Evolutionary conservation across 2,888 invertebrate species (phyloP), one percentile per base, ranked within the genome.

Genomic region (Harpalus rufipes): DNA sequence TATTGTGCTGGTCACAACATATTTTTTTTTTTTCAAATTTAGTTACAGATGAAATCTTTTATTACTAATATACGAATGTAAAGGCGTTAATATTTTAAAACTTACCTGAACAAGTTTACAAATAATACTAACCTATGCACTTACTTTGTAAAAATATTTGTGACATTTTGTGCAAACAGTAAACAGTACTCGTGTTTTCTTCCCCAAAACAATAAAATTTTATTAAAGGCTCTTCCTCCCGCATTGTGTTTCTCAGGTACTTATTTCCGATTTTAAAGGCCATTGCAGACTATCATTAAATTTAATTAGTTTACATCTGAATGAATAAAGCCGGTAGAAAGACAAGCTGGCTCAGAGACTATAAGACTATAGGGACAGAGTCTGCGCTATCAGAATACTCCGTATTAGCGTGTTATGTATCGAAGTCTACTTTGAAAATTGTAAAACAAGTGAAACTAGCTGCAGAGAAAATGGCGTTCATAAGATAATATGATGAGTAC

Each of bases 251-350:
- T 12, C 74, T 21, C 21, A 21, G 21, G 21, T 21, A 21, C 21
- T 21, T 21, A 3, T 21, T 21, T 21, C 21, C 1, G 41, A 74
- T 74, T 74, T 74, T 74, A 74, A 72, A 74, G 51, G 41, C 74
- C 44, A 74, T 74, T 74, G 7, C 68, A 74, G 74, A 16, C 51
- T 41, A 18, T 74, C 51, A 51, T 74, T 74, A 74, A 74, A 44
- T 74, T 74, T 74, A 74, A 74, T 74, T 74, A 74, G 51, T 51
- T 74, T 74, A 41, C 44, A 51, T 74, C 74, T 74, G 74, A 41
- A 74, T 74, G 14, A 74, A 14, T 65, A 65, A 12, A 65, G 65
- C n/a, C 32, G 65, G 65, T 65, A 65, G 65, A 25, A 32, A 65
- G 18, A 21, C 61, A 16, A 61, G 16, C 61, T 61, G 61, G 8